A percentile compares a stretch with the other conserved stretches of the same genome.
phyloP scores from a whole-genome alignment of 2,113 vertebrate genomes.

The Clarias gariepinus region DNA sequence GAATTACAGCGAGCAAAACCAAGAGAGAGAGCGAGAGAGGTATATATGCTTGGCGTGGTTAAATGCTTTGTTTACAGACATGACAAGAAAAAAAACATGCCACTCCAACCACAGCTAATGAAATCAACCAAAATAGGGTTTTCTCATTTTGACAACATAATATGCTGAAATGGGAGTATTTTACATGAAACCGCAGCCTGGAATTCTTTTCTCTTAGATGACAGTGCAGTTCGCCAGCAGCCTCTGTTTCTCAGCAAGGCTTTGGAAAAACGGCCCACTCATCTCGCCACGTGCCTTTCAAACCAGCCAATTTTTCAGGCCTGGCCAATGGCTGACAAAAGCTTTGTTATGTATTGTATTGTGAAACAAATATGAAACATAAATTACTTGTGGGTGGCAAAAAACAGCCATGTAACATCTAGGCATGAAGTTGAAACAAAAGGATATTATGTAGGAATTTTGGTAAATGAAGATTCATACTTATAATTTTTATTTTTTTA shows the following conservation, averaged over 20 bases:
- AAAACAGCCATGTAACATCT: background rate
- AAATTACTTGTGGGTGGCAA: conserved; percentile 10
- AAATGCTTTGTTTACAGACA: conserved; percentile 49
- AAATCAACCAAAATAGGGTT: conserved; percentile 30
- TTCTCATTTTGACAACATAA: conserved; percentile 29
- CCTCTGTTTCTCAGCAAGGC: background rate
- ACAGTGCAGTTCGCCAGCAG: conserved; percentile 1
- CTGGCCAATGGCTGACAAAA: conserved; percentile 3
- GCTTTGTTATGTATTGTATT: conserved; percentile 7
- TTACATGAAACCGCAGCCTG: conserved; percentile 23
- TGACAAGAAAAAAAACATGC: conserved; percentile 19
- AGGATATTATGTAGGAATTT: background rate
- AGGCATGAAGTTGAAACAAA: conserved; percentile 11
- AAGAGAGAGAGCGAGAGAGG: conserved; percentile 3
- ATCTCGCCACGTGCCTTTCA: background rate
- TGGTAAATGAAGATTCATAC: too few species aligned
- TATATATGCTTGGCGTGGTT: conserved; percentile 14
- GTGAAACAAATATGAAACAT: conserved; percentile 24
- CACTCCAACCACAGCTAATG: conserved; percentile 35
- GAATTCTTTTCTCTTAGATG: background rate
- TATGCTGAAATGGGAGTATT: conserved; percentile 27
- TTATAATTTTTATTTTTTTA: too few species aligned
- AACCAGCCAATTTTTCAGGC: background rate
- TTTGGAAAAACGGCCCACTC: background rate
- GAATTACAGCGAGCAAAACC: conserved; percentile 29